These are phyloP conservation scores for Epiblema foenella DNA, from an alignment of 2,888 invertebrate genomes.

Conservation along the genomic window DNA sequence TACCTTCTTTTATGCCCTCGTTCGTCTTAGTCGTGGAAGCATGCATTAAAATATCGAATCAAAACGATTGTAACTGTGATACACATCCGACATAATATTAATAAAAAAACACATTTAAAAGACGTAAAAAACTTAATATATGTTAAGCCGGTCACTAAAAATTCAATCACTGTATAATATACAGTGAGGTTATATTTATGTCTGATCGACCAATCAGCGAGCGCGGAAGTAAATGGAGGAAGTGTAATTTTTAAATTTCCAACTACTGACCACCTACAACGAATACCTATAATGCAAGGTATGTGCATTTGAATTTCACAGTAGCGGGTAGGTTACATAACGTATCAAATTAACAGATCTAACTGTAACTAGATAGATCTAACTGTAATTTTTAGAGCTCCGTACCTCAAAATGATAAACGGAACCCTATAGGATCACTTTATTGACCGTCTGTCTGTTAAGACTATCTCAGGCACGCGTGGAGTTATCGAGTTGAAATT, in stretches of 20 bases:
- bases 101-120: conserved; percentile 31
- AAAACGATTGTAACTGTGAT: conserved; percentile 17
- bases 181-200: conserved; percentile 52
- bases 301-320: conserved; percentile 3
- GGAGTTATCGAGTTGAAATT: too few relatives aligned
- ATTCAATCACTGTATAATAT: conserved; percentile 53
- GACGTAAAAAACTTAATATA: conserved; percentile 36
- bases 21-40: neutral
- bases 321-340: too few relatives aligned
- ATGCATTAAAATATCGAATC: conserved; percentile 7
- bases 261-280: conserved; percentile 11
- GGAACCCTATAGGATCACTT: too few relatives aligned
- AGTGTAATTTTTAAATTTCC: conserved; percentile 31
- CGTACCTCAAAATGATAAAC: too few relatives aligned
- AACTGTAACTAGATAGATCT: too few relatives aligned
- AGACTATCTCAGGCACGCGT: too few relatives aligned
- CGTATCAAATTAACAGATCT: too few relatives aligned
- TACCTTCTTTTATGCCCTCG: neutral
- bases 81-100: conserved; percentile 4
- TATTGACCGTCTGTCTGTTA: too few relatives aligned
- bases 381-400: too few relatives aligned
- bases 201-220: conserved; percentile 52
- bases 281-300: conserved; percentile 13
- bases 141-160: conserved; percentile 49
- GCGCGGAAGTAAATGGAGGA: conserved; percentile 15